Evolutionary conservation across 2,888 invertebrate species (phyloP).

Genomic region (Drosophila affinis): DNA sequence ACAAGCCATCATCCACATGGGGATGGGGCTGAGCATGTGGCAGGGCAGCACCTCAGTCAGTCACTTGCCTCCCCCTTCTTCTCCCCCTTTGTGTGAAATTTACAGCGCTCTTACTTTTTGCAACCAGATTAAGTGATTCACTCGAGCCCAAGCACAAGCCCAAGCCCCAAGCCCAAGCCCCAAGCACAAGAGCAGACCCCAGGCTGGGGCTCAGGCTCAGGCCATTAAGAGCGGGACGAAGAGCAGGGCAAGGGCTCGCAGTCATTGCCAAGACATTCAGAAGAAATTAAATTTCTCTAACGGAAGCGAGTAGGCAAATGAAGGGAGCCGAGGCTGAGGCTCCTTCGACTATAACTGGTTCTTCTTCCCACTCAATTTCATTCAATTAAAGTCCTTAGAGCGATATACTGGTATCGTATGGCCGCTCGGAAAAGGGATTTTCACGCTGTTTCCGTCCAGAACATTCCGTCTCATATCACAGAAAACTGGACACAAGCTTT

Average conservation of each 20-base stretch:
- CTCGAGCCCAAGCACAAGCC: constrained; percentile 29
- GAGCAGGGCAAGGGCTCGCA: constrained; percentile 25
- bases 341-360: background rate
- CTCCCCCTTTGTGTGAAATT: constrained; percentile 40
- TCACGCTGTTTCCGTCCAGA: no score
- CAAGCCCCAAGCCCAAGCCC: background rate
- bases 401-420: no score
- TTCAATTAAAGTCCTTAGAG: no score
- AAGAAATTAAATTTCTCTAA: constrained; percentile 72
- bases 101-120: constrained; percentile 58
- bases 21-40: background rate
- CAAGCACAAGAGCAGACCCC: background rate
- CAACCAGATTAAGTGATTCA: constrained; percentile 72
- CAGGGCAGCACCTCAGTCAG: background rate
- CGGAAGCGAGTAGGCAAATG: background rate
- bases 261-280: constrained; percentile 68
- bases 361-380: no score
- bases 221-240: background rate
- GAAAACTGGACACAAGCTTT: no score
- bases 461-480: no score
- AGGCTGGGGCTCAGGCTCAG: background rate
- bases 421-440: no score
- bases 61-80: constrained; percentile 11
- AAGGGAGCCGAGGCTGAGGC: constrained; percentile 28
- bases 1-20: background rate